Base-by-base conservation (phyloP, 37 sponge, comb jelly and placozoan species). In the Aplysina aerophoba region DNA sequence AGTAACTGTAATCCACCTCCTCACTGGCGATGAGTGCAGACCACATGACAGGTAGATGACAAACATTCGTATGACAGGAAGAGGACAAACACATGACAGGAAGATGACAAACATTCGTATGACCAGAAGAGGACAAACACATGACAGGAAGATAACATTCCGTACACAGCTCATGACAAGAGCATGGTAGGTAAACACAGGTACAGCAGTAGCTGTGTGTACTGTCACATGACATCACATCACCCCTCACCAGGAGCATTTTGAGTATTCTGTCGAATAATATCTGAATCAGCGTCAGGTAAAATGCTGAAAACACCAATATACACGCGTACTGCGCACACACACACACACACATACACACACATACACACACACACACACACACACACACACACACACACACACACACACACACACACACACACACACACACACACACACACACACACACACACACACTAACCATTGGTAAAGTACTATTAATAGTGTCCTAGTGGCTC, bases 381-480 rank as follows among this genome's bases (percentile, higher is more conserved):
- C 71, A 69, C 71, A 69, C 71, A 69, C 71, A 69, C 71, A 69
- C 71, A 69, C 71, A 69, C 71, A 69, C 33, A n/a, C 71, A n/a
- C 71, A 69, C 71, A n/a, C 71, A 69, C 34, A 30, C 34, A 30
- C 71, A 69, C 71, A 31, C 71, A 69, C 71, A 69, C 71, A 69
- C 71, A 69, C 71, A 69, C 71, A 69, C 71, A 69, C 71, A 69
- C 71, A 69, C 71, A 69, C 71, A 69, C 71, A 69, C 33, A n/a
- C 71, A n/a, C 71, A 69, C 71, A n/a, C 71, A 69, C 34, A 30
- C 34, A 30, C 71, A 69, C 71, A 31, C 28, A 69, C 28, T n/a
- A n/a, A n/a, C n/a, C n/a, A 31, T 12, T 71, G 3, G 20, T 84
- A 84, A 89, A 86, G n/a, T n/a, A 92, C 92, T 88, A 55, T 83